Percentiles rank a stretch among this genome's conserved stretches.
These are phyloP conservation scores for Acronicta alni DNA, from an alignment of 2,888 invertebrate species.

Conservation along the genomic window DNA sequence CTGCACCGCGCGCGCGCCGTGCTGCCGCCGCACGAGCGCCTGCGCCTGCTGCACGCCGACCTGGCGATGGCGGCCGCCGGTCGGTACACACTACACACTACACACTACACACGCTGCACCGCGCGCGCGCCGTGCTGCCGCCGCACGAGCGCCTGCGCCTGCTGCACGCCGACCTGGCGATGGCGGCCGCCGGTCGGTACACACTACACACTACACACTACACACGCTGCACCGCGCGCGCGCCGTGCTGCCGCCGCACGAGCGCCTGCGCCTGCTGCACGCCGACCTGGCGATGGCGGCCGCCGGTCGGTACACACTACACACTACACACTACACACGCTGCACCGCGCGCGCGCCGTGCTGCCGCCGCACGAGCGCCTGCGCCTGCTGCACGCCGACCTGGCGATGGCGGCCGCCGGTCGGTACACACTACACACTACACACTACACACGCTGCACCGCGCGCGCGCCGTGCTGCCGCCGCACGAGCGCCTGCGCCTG, in stretches of 20 bases:
- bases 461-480: conserved; percentile 48
- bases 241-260: conserved; percentile 40
- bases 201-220: too few species aligned
- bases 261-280: conserved; percentile 1
- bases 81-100: background rate
- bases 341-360: conserved; percentile 38
- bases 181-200: background rate
- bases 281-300: background rate
- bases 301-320: too few species aligned
- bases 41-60: conserved; percentile 47
- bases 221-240: conserved; percentile 18
- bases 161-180: background rate
- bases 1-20: conserved; percentile 56
- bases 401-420: background rate
- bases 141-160: conserved; percentile 14
- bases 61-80: conserved; percentile 9
- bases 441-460: background rate
- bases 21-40: conserved; percentile 37
- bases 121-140: conserved; percentile 9
- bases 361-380: conserved; percentile 27
- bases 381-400: too few species aligned
- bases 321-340: too few species aligned
- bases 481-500: conserved; percentile 5
- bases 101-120: background rate
- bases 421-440: too few species aligned